Conservation (phyloP, 2,113 vertebrate species). For the Bubo blakistoni region DNA sequence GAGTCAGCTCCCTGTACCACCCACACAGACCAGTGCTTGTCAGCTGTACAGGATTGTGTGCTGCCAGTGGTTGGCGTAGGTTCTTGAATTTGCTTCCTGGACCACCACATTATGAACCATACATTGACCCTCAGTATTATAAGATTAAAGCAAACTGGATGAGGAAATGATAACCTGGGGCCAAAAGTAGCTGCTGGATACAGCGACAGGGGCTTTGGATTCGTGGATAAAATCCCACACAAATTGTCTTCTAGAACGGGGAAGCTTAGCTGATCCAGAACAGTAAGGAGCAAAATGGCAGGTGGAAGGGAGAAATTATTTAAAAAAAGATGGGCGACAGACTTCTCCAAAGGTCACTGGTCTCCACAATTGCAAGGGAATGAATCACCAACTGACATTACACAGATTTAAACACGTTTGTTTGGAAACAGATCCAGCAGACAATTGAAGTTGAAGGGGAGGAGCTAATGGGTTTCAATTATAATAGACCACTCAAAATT, state of each 20-base stretch:
- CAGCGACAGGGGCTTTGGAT: not conserved
- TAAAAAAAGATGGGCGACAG: rapidly evolving
- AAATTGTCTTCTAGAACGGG: not conserved
- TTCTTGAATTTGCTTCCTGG: not conserved
- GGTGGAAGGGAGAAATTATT: not conserved
- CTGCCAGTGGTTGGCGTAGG: not conserved
- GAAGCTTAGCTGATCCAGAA: not conserved
- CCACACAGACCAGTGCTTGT: not conserved
- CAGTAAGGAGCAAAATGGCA: not conserved
- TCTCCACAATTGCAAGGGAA: not conserved
- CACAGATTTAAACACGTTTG: not conserved
- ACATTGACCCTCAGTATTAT: not conserved
- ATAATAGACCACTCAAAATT: not conserved
- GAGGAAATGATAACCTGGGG: not conserved
- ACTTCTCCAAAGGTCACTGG: not conserved
- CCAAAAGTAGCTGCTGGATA: not conserved
- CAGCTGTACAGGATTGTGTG: not conserved
- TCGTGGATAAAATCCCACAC: not conserved
- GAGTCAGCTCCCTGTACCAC: not conserved
- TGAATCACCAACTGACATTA: not conserved
- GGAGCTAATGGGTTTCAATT: not conserved
- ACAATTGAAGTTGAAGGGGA: not conserved
- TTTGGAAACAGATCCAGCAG: not conserved
- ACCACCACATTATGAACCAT: not conserved
- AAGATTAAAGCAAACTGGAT: not conserved